phyloP scores from a whole-genome alignment of 2,797 vertebrate species.

The Naso thynnoides region DNA sequence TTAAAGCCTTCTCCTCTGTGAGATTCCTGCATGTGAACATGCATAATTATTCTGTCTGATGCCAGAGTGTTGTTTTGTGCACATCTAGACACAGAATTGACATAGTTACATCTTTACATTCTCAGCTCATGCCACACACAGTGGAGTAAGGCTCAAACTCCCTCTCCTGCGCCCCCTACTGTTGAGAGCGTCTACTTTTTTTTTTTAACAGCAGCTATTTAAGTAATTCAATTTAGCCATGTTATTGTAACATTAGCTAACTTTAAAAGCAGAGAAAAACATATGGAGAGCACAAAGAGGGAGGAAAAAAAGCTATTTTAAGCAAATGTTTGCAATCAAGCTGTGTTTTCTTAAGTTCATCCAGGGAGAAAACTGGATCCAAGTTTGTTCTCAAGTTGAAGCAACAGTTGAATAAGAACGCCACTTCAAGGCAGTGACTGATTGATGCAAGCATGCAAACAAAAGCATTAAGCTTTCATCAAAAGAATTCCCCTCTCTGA shows the following conservation, averaged over 20 bases:
- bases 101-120: conserved; percentile 43
- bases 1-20: conserved; percentile 52
- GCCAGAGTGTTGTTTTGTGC: conserved; percentile 29
- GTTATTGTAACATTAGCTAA: conserved; percentile 49
- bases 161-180: conserved; percentile 78
- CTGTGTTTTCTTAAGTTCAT: conserved; percentile 20
- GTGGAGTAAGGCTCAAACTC: conserved; percentile 22
- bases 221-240: conserved; percentile 41
- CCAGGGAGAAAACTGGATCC: conserved; percentile 25
- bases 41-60: conserved; percentile 45
- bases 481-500: conserved; percentile 29
- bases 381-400: conserved; percentile 29
- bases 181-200: conserved; percentile 46
- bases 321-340: conserved; percentile 50
- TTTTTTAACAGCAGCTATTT: conserved; percentile 18
- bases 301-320: background rate
- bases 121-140: conserved; percentile 26
- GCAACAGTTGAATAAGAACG: conserved; percentile 20
- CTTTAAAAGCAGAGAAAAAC: conserved; percentile 23
- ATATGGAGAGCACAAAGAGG: background rate
- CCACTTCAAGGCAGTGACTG: conserved; percentile 24
- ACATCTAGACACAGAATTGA: conserved; percentile 52
- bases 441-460: conserved; percentile 44
- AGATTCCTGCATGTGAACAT: conserved; percentile 50
- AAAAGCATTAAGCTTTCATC: conserved; percentile 52